A percentile compares a stretch with the other conserved stretches of the same genome.
Conservation (phyloP, 2,113 vertebrate genomes). For the Etheostoma spectabile region DNA sequence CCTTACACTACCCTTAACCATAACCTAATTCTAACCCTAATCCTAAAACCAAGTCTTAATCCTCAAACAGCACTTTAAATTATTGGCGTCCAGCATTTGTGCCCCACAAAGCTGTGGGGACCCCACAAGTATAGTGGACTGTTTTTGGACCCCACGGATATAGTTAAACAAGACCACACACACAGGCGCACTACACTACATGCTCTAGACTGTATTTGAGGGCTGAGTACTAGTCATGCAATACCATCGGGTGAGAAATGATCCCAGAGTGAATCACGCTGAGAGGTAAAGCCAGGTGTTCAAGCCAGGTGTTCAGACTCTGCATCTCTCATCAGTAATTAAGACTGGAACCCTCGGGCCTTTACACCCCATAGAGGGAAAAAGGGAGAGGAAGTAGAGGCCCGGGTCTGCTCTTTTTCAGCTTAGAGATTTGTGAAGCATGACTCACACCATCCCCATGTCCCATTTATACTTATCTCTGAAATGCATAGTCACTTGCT, state of each 20-base stretch:
- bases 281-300: constrained; percentile 71
- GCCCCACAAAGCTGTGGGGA: no score
- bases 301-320: constrained; percentile 69
- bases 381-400: constrained; percentile 10
- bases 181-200: neutral
- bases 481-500: constrained; percentile 34
- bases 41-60: no score
- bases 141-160: no score
- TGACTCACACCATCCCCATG: constrained; percentile 49
- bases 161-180: neutral
- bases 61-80: no score
- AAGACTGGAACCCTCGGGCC: constrained; percentile 66
- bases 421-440: constrained; percentile 32
- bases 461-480: constrained; percentile 52
- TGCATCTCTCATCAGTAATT: constrained; percentile 75
- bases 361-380: constrained; percentile 37
- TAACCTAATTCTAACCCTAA: no score
- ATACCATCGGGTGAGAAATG: constrained; percentile 45
- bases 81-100: no score
- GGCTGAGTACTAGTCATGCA: constrained; percentile 20
- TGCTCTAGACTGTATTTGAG: constrained; percentile 5
- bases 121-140: no score
- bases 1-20: no score
- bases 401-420: constrained; percentile 16
- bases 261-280: constrained; percentile 53